Evolutionary conservation across 2,797 vertebrate species (phyloP), one percentile per base, ranked within the genome.

Genomic region (Falco peregrinus): DNA sequence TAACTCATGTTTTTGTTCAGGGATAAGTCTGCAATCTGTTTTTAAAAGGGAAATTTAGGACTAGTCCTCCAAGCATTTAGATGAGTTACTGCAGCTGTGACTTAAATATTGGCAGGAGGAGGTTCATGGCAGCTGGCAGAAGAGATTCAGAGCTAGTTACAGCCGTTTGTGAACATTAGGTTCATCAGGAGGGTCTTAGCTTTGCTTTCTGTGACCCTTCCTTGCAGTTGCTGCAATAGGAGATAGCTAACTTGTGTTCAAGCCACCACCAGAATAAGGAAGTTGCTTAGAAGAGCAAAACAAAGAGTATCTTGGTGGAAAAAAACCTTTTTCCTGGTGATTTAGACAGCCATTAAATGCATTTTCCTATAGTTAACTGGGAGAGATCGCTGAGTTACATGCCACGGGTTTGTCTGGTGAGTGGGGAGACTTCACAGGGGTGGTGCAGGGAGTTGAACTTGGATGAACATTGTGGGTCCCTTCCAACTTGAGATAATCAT

Each of bases 401-500:
- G 56, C 19, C 13, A 1, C 43, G 53, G 61, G 43, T 50, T 67
- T 31, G 51, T n/a, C 19, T 56, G 63, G 54, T 0, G 5, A 33
- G 22, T 1, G 2, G 8, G n/a, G 54, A 47, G n/a, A 19, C 39
- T 33, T 51, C 10, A 1, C 33, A 26, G 37, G n/a, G 26, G 13
- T 0, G 6, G 13, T 16, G 53, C 73, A n/a, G 50, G 50, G 73
- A 11, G 9, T 22, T 59, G 29, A 39, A 20, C 31, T 48, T 48
- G 0, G 1, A 3, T 29, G 22, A 13, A 37, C 24, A 21, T 29
- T 28, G 22, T 1, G n/a, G 35, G 5, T 41, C 31, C n/a, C 24
- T 74, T 56, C 81, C 29, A 48, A 16, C 45, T 21, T 25, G 39
- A 53, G 48, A 24, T 60, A 26, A 1, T 31, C 33, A 48, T 16